Conservation (phyloP, 2,888 invertebrate species). For the Cynaeus angustus region DNA sequence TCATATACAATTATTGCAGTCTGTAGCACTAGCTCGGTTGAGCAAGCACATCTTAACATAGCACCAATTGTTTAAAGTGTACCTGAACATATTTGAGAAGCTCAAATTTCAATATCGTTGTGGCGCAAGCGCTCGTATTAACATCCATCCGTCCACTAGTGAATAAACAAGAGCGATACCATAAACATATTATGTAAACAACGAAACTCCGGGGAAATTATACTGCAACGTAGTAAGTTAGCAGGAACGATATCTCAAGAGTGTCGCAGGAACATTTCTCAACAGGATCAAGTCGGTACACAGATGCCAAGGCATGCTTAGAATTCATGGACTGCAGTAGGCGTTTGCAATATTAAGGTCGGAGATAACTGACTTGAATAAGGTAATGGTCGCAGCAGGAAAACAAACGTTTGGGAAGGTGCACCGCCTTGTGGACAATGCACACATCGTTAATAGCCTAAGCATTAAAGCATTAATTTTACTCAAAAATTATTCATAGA, state of each 20-base stretch:
- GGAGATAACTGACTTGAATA: conserved; percentile 49
- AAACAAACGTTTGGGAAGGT: background rate
- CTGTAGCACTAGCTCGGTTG: conserved; percentile 39
- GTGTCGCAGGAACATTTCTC: conserved; percentile 64
- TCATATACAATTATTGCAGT: conserved; percentile 34
- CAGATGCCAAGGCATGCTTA: conserved; percentile 57
- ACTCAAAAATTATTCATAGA: no score
- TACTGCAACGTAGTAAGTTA: conserved; percentile 62
- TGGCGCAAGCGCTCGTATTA: conserved; percentile 48
- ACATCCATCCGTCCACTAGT: conserved; percentile 54
- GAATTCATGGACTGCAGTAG: conserved; percentile 60
- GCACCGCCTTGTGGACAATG: no score
- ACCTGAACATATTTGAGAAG: conserved; percentile 52
- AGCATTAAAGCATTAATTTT: no score
- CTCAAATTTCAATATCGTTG: conserved; percentile 48
- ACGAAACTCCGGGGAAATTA: conserved; percentile 71
- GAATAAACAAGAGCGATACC: conserved; percentile 61
- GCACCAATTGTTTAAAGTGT: conserved; percentile 51
- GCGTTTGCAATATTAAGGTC: conserved; percentile 57
- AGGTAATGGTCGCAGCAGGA: conserved; percentile 18
- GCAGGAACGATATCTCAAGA: conserved; percentile 62
- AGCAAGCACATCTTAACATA: conserved; percentile 45
- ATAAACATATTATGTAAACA: conserved; percentile 72
- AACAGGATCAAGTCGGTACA: conserved; percentile 57
- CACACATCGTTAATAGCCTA: no score